Conservation (phyloP, 2,113 vertebrate genomes). For the Percopsis transmontana region DNA sequence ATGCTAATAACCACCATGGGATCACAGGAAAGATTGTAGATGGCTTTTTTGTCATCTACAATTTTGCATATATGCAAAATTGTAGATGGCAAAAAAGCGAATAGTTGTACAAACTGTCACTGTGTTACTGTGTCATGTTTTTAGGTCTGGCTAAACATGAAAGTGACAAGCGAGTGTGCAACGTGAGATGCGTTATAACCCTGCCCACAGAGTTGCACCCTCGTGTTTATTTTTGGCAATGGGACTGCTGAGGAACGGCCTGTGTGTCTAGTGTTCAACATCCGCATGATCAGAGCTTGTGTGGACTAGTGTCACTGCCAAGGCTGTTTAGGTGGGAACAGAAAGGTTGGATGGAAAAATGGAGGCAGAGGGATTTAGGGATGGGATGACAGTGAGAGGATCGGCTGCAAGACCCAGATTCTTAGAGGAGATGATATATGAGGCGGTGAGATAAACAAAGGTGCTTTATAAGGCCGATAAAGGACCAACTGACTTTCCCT, state of each 20-base stretch:
- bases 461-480: too few relatives aligned
- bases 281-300: constrained; percentile 29
- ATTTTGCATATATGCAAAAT: too few relatives aligned
- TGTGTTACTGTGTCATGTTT: too few relatives aligned
- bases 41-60: too few relatives aligned
- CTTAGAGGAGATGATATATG: neutral
- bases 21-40: too few relatives aligned
- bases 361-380: neutral
- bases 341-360: constrained; percentile 1
- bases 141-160: neutral
- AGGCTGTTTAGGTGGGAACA: neutral
- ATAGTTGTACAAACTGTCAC: neutral
- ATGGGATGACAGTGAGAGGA: neutral
- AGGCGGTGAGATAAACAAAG: neutral
- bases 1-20: too few relatives aligned
- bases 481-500: too few relatives aligned
- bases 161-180: constrained; percentile 12
- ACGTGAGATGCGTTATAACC: constrained; percentile 26
- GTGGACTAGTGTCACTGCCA: constrained; percentile 5
- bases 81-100: too few relatives aligned
- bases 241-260: constrained; percentile 18
- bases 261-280: constrained; percentile 9
- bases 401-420: neutral
- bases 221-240: constrained; percentile 64
- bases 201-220: constrained; percentile 26